These are phyloP conservation scores for Rhadina sibilatrix DNA, from an alignment of 2,113 vertebrate genomes.

Conservation along the genomic window DNA sequence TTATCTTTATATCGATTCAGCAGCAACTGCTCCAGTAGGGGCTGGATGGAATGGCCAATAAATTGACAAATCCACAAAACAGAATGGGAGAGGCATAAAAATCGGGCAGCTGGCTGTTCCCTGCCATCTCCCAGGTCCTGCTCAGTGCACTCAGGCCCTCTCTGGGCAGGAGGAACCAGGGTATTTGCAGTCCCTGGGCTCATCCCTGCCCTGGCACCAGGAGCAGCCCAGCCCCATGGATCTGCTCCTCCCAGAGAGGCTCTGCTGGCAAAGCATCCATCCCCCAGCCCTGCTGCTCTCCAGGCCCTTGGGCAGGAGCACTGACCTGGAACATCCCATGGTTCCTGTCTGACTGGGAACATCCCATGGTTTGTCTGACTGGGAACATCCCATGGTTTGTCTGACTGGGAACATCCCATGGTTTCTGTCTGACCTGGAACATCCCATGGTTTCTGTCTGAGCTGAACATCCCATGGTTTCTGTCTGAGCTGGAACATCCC, in stretches of 20 bases:
- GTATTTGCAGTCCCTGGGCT: neutral
- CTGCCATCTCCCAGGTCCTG: accelerated
- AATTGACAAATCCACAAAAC: neutral
- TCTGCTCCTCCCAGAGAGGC: neutral
- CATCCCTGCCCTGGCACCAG: neutral
- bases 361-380: no score
- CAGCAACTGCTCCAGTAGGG: neutral
- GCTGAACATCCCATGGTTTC: no score
- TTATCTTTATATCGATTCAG: neutral
- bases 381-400: no score
- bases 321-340: neutral
- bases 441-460: no score
- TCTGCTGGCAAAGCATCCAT: neutral
- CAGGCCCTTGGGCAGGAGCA: neutral
- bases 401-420: neutral
- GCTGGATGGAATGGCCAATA: neutral
- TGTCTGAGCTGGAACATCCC: no score
- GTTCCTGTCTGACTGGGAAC: neutral
- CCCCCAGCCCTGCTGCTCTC: neutral
- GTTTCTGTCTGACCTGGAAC: no score
- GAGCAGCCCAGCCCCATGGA: neutral
- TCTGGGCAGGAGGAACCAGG: neutral
- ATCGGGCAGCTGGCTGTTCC: neutral
- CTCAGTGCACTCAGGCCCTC: neutral
- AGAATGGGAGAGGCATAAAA: neutral